Conservation (phyloP, 2,888 invertebrate species). For the Drosophila greeni region DNA sequence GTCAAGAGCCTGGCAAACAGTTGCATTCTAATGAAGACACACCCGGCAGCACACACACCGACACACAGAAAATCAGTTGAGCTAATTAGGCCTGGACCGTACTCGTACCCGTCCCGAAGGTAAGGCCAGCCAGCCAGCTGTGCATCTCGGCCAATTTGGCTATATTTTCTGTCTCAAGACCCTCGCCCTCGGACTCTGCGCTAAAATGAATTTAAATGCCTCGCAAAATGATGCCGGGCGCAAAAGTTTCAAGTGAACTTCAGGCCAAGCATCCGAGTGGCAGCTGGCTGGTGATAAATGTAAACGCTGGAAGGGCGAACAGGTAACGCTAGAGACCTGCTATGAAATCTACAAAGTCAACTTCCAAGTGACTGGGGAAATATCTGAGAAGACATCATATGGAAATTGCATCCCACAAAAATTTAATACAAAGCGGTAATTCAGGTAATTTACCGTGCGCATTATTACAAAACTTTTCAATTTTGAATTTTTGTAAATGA, state of each 20-base stretch:
- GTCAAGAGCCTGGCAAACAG: slow-evolving; percentile 50
- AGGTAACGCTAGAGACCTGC: neutral
- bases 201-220: slow-evolving; percentile 41
- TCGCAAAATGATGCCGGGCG: slow-evolving; percentile 23
- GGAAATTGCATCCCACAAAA: neutral
- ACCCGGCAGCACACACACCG: slow-evolving; percentile 2
- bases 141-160: slow-evolving; percentile 23
- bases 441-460: neutral
- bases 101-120: slow-evolving; percentile 2
- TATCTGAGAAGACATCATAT: neutral
- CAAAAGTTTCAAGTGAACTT: slow-evolving; percentile 37
- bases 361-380: neutral
- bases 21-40: slow-evolving; percentile 65
- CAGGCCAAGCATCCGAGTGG: slow-evolving; percentile 8
- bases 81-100: slow-evolving; percentile 48
- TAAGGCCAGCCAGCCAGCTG: neutral
- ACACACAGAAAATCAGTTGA: slow-evolving; percentile 16
- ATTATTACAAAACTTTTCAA: slow-evolving; percentile 6
- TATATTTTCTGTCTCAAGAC: slow-evolving; percentile 14
- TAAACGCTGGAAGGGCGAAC: no score
- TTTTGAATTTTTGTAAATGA: slow-evolving; percentile 7
- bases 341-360: neutral
- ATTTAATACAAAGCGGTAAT: neutral
- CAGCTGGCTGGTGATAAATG: slow-evolving; percentile 1
- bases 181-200: slow-evolving; percentile 6